Percentiles rank a stretch among this genome's conserved stretches.
Conservation (phyloP, 1,140 invertebrate genomes). For the Dreissena polymorpha region DNA sequence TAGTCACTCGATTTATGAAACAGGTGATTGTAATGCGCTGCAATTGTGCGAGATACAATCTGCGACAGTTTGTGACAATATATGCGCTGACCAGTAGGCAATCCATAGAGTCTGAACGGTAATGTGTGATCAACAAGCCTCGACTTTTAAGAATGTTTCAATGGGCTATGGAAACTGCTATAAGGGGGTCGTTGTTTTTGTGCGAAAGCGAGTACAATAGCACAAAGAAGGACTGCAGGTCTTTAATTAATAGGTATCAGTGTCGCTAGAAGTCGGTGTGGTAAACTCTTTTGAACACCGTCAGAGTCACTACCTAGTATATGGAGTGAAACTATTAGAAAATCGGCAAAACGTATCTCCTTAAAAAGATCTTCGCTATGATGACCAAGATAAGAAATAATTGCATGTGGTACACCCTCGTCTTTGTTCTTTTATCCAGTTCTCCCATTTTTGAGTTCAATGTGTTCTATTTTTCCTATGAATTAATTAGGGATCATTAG, state of each 20-base stretch:
- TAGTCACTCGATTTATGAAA: too few species aligned
- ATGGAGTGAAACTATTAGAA: neutral
- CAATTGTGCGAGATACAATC: too few species aligned
- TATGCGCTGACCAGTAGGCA: too few species aligned
- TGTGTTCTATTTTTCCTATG: neutral
- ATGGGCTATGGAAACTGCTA: too few species aligned
- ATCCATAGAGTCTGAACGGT: too few species aligned
- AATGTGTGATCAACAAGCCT: too few species aligned
- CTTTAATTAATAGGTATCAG: slow-evolving; percentile 38
- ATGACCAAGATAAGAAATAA: neutral
- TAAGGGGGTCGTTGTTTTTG: too few species aligned
- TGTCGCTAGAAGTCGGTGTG: slow-evolving; percentile 10
- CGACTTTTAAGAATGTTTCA: too few species aligned
- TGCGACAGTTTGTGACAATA: too few species aligned
- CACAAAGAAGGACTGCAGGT: neutral
- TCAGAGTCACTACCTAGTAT: neutral
- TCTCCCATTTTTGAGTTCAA: neutral
- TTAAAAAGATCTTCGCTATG: neutral
- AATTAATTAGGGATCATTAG: slow-evolving; percentile 35
- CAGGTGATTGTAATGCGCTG: too few species aligned
- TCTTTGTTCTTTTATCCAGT: slow-evolving; percentile 1
- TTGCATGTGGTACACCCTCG: slow-evolving; percentile 23
- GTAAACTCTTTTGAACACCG: neutral
- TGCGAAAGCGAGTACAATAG: too few species aligned
- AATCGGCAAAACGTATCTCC: neutral